phyloP scores from a whole-genome alignment of 2,113 vertebrate species.

The Phasianus colchicus region DNA sequence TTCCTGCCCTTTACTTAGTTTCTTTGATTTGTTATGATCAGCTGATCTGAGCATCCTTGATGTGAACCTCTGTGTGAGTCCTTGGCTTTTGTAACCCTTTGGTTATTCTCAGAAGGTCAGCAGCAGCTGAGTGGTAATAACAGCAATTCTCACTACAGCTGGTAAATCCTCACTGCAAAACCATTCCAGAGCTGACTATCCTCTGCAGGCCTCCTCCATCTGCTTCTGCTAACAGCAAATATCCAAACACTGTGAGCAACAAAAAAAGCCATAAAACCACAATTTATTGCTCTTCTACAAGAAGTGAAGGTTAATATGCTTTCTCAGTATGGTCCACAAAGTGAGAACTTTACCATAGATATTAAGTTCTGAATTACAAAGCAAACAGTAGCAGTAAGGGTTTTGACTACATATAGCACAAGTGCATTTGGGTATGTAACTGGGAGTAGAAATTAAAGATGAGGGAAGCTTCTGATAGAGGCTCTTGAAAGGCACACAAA shows the following conservation, averaged over 20 bases:
- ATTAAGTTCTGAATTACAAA: slow-evolving; percentile 39
- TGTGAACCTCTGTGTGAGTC: neutral
- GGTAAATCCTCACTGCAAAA: slow-evolving; percentile 37
- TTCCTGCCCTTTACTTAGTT: neutral
- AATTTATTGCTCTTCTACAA: slow-evolving; percentile 17
- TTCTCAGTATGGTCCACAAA: neutral
- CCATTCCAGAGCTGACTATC: neutral
- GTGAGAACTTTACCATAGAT: slow-evolving; percentile 28
- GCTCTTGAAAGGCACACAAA: neutral
- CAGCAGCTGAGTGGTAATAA: slow-evolving; percentile 1
- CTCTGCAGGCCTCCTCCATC: slow-evolving; percentile 63
- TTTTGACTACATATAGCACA: neutral
- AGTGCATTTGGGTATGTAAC: neutral
- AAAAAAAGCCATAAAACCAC: neutral
- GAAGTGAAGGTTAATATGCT: slow-evolving; percentile 8
- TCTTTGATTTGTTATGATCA: neutral
- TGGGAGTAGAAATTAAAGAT: neutral
- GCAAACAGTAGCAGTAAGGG: neutral
- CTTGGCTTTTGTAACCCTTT: neutral
- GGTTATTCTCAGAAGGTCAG: slow-evolving; percentile 50
- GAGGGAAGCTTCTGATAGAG: neutral
- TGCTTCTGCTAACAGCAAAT: slow-evolving; percentile 54
- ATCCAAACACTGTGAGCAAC: neutral
- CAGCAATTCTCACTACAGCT: slow-evolving; percentile 54
- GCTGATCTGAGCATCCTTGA: neutral